Conservation (phyloP, 2,888 invertebrate genomes). For the Onchidella celtica region DNA sequence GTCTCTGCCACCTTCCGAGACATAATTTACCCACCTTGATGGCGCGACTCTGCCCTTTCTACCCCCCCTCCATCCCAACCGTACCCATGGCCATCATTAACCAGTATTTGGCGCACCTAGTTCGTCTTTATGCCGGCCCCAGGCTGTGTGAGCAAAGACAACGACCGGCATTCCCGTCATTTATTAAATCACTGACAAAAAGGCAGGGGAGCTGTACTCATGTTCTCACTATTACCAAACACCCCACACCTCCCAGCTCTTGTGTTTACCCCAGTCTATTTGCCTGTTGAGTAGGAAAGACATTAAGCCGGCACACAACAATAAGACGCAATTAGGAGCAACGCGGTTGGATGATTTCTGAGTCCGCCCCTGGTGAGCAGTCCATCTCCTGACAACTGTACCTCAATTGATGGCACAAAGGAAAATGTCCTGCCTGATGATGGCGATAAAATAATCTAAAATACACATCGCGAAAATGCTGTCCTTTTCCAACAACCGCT, state of each 20-base stretch:
- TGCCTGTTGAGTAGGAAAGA: not conserved
- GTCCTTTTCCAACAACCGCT: not conserved
- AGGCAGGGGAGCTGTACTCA: not conserved
- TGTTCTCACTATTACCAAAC: not conserved
- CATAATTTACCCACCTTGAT: no score
- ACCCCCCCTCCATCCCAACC: no score
- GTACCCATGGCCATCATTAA: no score
- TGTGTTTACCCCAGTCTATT: not conserved
- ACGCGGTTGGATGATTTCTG: not conserved
- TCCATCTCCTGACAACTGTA: not conserved
- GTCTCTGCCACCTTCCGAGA: no score
- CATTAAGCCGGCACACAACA: constrained; percentile 1
- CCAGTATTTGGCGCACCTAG: not conserved
- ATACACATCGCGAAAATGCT: not conserved
- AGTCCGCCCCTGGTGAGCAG: not conserved
- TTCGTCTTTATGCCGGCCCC: not conserved
- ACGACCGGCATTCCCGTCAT: not conserved
- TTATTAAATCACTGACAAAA: no score
- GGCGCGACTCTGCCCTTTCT: no score
- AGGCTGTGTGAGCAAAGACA: not conserved
- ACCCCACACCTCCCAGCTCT: no score
- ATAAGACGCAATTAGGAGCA: not conserved
- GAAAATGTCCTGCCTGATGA: not conserved
- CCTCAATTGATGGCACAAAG: not conserved
- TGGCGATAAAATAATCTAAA: constrained; percentile 16